A percentile compares a stretch with the other conserved stretches of the same genome.
Evolutionary conservation across 2,113 vertebrate genomes (phyloP).

Genomic region (Litocranius walleri): DNA sequence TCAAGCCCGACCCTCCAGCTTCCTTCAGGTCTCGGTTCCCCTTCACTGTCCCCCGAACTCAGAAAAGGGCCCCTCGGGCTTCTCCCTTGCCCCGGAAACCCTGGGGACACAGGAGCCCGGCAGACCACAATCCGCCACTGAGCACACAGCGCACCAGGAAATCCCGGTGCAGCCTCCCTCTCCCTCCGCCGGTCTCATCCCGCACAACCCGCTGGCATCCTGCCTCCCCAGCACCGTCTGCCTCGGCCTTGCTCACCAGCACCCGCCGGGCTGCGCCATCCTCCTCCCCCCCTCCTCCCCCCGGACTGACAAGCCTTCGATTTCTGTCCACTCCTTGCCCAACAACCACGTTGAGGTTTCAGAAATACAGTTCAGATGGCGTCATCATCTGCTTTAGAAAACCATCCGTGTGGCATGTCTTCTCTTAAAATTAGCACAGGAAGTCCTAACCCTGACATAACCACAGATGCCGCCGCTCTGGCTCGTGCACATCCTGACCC

Average conservation of each 20-base stretch:
- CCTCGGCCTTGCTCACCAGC: too few species aligned
- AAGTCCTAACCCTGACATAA: rapidly evolving
- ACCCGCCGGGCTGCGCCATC: rapidly evolving
- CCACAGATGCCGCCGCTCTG: rapidly evolving
- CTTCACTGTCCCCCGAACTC: not conserved
- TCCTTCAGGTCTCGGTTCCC: not conserved
- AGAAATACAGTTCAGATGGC: not conserved
- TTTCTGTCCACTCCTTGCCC: not conserved
- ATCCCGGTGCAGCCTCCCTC: not conserved
- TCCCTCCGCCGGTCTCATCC: not conserved
- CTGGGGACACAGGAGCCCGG: not conserved
- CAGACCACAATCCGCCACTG: not conserved
- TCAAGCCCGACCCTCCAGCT: rapidly evolving
- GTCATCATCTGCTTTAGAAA: not conserved
- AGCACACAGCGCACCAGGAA: not conserved
- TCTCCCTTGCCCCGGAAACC: not conserved
- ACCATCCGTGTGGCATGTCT: not conserved
- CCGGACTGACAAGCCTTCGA: rapidly evolving
- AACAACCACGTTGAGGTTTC: not conserved
- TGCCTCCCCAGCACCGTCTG: rapidly evolving
- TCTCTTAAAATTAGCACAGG: not conserved
- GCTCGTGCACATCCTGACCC: not conserved
- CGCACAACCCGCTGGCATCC: not conserved
- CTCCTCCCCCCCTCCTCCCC: rapidly evolving
- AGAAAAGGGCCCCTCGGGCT: too few species aligned